Evolutionary conservation across 2,888 invertebrate species (phyloP).

Genomic region (Alviniconcha strummeri): DNA sequence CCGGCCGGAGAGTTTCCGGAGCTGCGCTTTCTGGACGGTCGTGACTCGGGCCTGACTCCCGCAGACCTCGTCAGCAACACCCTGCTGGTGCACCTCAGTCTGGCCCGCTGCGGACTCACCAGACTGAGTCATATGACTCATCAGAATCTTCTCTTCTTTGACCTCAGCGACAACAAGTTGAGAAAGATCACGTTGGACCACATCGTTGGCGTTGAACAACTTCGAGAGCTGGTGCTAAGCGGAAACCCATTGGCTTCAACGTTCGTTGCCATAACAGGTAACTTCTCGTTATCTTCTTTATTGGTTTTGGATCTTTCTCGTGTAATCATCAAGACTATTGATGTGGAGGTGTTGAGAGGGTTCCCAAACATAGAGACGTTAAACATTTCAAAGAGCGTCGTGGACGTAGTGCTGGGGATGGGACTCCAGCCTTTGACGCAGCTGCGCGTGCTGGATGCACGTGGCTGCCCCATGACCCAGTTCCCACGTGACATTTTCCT

Average conservation of each 20-base stretch:
- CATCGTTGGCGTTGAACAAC: neutral
- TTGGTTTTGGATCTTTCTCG: neutral
- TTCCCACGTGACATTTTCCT: neutral
- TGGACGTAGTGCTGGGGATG: neutral
- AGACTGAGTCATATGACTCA: neutral
- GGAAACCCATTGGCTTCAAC: neutral
- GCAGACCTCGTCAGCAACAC: neutral
- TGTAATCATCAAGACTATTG: neutral
- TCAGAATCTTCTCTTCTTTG: neutral
- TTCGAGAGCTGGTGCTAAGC: neutral
- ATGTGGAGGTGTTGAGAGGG: too few species aligned
- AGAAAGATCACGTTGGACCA: too few species aligned
- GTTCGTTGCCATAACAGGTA: neutral
- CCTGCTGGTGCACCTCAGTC: constrained; percentile 2
- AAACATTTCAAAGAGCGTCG: neutral
- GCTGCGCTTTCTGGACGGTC: neutral
- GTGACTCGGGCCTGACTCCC: neutral
- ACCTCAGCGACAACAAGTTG: neutral
- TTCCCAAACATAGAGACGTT: neutral
- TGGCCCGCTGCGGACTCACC: neutral
- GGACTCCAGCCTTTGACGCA: neutral
- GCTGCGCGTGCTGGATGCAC: neutral
- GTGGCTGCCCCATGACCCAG: neutral
- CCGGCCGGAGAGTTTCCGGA: neutral
- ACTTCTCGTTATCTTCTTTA: too few species aligned